These are phyloP conservation scores for Herminia tarsipennalis DNA, from an alignment of 2,888 invertebrate species.

Conservation along the genomic window DNA sequence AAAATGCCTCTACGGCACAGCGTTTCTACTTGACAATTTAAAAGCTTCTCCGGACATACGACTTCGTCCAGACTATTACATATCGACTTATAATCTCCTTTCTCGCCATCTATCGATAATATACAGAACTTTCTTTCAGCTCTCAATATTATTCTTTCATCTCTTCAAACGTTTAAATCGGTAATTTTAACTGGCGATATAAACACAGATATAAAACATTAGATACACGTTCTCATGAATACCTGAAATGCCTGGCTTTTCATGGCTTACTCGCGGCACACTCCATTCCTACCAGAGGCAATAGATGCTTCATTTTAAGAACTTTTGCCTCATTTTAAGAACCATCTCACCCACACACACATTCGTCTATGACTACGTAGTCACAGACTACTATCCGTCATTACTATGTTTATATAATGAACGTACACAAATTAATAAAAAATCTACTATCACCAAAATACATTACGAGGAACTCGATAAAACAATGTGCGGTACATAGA, in stretches of 20 bases:
- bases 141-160: too few relatives aligned
- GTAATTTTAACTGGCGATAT: too few relatives aligned
- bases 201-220: too few relatives aligned
- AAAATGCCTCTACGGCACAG: too few relatives aligned
- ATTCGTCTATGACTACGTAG: neutral
- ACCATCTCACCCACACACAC: neutral
- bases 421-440: neutral
- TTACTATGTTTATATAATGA: neutral
- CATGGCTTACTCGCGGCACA: neutral
- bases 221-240: slow-evolving; percentile 6
- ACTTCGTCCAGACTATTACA: too few relatives aligned
- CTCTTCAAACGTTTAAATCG: too few relatives aligned
- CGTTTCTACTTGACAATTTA: too few relatives aligned
- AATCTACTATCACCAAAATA: neutral
- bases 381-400: neutral
- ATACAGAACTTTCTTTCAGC: too few relatives aligned
- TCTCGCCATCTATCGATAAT: too few relatives aligned
- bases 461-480: neutral
- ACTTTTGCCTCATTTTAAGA: neutral
- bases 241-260: slow-evolving; percentile 14
- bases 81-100: too few relatives aligned
- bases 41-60: too few relatives aligned
- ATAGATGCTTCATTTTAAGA: too few relatives aligned
- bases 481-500: slow-evolving; percentile 1
- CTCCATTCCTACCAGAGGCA: neutral